Base-by-base conservation (phyloP, 2,888 invertebrate genomes). In the Orchesella flavescens region DNA sequence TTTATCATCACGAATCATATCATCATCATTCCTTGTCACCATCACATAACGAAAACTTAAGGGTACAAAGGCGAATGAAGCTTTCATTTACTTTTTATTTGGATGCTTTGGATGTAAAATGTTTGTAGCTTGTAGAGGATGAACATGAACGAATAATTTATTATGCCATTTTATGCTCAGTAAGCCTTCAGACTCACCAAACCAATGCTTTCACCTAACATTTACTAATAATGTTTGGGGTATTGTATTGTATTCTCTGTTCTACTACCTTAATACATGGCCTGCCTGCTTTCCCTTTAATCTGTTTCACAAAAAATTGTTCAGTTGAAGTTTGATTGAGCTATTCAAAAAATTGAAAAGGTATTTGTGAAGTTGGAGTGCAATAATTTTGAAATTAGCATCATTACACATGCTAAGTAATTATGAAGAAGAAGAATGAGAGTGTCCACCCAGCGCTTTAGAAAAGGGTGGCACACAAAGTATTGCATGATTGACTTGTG, bases 151-250 rank as follows among this genome's bases (percentile, higher is more conserved):
- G n/a, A n/a, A n/a, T 34, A 4, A 7, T 34, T 34, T 34, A 34
- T 34, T 2, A 34, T 34, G 34, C 34, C 34, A 34, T 34, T 34
- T 4, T 61, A 34, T 73, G 73, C 61, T 73, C 73, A 73, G 61
- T 61, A 61, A 73, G 73, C 57, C 73, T 73, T 71, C 68, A 68
- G 68, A 17, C 9, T 72, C 23, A 21, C 53, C 24, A 23, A 7
- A 71, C 71, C 71, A 46, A 12, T 4, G 17, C 53, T 53, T 53
- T 53, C 53, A n/a, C 53, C 53, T 53, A 53, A 34, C 34, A 4
- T 34, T 34, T 7, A 34, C 34, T 34, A 4, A 4, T 34, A 7
- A 34, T 34, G 34, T 34, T 34, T 2, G 34, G 34, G 34, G 3
- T 4, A 34, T 34, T 4, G 2, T 34, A 4, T 34, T 34, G 34